Evolutionary conservation across 1,140 invertebrate species (phyloP).

Genomic region (Brachionus angularis): DNA sequence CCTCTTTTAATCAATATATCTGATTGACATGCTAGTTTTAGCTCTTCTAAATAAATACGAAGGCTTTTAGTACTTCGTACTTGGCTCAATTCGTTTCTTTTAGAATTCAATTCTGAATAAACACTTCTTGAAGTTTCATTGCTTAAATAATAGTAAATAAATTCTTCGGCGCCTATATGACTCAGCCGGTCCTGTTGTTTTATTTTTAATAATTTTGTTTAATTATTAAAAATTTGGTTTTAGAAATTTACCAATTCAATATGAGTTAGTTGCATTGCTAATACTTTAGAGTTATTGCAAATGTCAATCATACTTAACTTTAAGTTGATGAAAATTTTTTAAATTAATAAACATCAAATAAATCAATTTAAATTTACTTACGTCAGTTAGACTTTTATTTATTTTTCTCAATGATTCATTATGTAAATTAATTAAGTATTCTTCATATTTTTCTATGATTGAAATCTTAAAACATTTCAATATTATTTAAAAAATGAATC

Average conservation of each 20-base stretch:
- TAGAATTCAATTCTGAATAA: too few species aligned
- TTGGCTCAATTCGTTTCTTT: too few species aligned
- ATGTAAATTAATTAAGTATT: background rate
- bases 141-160: conserved; percentile 14
- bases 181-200: background rate
- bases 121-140: too few species aligned
- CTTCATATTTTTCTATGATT: conserved; percentile 3
- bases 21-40: background rate
- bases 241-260: background rate
- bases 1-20: background rate
- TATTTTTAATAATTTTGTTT: background rate
- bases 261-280: conserved; percentile 11
- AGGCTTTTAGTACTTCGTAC: conserved; percentile 8
- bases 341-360: background rate
- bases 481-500: background rate
- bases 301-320: conserved; percentile 7
- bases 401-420: background rate
- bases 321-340: background rate
- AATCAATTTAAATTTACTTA: background rate
- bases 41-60: conserved; percentile 21
- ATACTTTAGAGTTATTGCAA: background rate
- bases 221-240: background rate
- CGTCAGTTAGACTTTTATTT: background rate
- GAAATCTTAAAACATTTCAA: conserved; percentile 7
- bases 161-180: conserved; percentile 19